These are phyloP conservation scores for Ornithorhynchus anatinus DNA, from an alignment of 2,113 vertebrate genomes.

Conservation along the genomic window DNA sequence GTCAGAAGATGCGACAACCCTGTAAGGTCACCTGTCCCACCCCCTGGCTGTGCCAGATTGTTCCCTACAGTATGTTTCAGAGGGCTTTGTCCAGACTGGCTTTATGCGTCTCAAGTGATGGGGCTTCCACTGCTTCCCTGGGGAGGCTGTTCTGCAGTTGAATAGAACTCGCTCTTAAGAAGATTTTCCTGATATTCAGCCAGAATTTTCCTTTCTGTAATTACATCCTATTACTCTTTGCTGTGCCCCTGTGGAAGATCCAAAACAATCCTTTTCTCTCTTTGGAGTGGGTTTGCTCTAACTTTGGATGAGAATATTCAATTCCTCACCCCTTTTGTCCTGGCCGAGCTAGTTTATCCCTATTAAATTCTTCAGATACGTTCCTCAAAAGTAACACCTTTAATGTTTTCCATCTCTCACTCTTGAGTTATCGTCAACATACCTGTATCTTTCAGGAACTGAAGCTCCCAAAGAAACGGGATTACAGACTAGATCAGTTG, in stretches of 20 bases:
- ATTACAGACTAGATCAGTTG: conserved; percentile 1
- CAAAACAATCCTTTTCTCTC: conserved; percentile 48
- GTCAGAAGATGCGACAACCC: conserved; percentile 7
- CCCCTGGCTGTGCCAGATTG: conserved; percentile 37
- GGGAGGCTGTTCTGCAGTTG: conserved; percentile 38
- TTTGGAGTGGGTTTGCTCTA: conserved; percentile 45
- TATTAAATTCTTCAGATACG: conserved; percentile 33
- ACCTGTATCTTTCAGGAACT: conserved; percentile 56
- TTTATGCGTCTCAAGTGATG: conserved; percentile 60
- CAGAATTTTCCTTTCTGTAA: conserved; percentile 60
- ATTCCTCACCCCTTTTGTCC: conserved; percentile 49
- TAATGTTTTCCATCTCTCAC: conserved; percentile 39
- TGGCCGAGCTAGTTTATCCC: conserved; percentile 33
- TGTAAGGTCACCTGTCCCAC: conserved; percentile 28
- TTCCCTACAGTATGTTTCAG: conserved; percentile 35
- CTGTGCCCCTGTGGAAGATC: conserved; percentile 44
- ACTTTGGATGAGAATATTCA: conserved; percentile 43
- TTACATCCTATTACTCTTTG: conserved; percentile 49
- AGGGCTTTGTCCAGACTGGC: conserved; percentile 52
- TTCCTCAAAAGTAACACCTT: conserved; percentile 48
- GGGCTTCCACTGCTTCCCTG: conserved; percentile 53
- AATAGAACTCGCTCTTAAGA: conserved; percentile 17
- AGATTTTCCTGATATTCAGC: conserved; percentile 34
- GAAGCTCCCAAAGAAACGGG: conserved; percentile 37
- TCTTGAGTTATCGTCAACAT: conserved; percentile 61